These are phyloP conservation scores for Andrena praecox DNA, from an alignment of 2,888 invertebrate species.

Conservation along the genomic window DNA sequence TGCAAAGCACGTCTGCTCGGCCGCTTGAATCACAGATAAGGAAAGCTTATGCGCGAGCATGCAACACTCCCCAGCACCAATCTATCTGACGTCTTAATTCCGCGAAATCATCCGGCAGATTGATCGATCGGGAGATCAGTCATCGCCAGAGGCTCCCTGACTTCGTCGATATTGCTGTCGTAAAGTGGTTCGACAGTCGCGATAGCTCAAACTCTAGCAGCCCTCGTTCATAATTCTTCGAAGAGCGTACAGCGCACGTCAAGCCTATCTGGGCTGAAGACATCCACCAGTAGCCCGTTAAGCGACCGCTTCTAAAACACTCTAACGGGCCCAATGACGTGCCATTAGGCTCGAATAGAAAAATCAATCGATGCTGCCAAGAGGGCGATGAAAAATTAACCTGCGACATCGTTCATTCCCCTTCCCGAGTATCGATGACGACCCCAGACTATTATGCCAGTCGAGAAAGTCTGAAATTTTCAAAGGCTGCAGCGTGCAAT, in stretches of 20 bases:
- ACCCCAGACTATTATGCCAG: slow-evolving; percentile 2
- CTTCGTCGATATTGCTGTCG: slow-evolving; percentile 44
- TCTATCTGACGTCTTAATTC: slow-evolving; percentile 57
- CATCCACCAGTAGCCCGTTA: slow-evolving; percentile 1
- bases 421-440: background rate
- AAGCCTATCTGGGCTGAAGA: slow-evolving; percentile 1
- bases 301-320: slow-evolving; percentile 5
- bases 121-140: slow-evolving; percentile 51
- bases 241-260: background rate
- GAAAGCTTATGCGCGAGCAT: background rate
- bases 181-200: slow-evolving; percentile 44
- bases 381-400: slow-evolving; percentile 11
- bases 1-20: background rate
- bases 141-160: slow-evolving; percentile 28
- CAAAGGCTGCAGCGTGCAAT: slow-evolving; percentile 11
- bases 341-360: slow-evolving; percentile 28
- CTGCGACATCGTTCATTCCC: background rate
- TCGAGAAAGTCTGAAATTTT: slow-evolving; percentile 36
- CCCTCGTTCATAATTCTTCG: slow-evolving; percentile 22
- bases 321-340: slow-evolving; percentile 38
- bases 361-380: slow-evolving; percentile 37
- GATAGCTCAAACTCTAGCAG: slow-evolving; percentile 36
- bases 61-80: background rate
- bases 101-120: slow-evolving; percentile 43
- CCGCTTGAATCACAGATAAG: slow-evolving; percentile 11